Percentiles rank a stretch among this genome's conserved stretches.
Evolutionary conservation across 2,888 invertebrate species (phyloP).

Genomic region (Yponomeuta sedellus): DNA sequence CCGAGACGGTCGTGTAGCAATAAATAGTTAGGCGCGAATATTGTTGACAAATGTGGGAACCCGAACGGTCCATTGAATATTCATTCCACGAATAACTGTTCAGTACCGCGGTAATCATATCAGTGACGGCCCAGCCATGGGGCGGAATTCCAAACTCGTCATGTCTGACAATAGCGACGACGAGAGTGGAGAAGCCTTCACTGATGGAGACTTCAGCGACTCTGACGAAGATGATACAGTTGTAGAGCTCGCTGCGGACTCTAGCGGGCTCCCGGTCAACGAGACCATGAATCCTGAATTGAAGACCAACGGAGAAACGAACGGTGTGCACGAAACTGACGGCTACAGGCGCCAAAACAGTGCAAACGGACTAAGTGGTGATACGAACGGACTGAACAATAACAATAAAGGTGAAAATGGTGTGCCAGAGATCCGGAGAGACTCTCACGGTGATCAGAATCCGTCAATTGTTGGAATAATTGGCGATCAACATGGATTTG

Average conservation of each 20-base stretch:
- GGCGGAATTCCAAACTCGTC: conserved; percentile 46
- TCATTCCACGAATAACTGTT: conserved; percentile 40
- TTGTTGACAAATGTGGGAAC: conserved; percentile 46
- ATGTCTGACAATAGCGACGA: conserved; percentile 62
- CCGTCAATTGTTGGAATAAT: conserved; percentile 72
- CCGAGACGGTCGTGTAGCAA: conserved; percentile 32
- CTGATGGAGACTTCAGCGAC: conserved; percentile 65
- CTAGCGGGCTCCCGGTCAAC: conserved; percentile 40
- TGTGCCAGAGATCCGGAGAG: conserved; percentile 40
- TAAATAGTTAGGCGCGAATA: conserved; percentile 27
- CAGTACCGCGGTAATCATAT: conserved; percentile 27
- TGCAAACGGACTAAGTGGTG: conserved; percentile 29
- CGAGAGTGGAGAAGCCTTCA: conserved; percentile 64
- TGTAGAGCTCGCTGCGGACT: conserved; percentile 35
- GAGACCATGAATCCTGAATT: conserved; percentile 48
- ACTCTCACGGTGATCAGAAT: conserved; percentile 61
- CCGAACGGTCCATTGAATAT: conserved; percentile 36
- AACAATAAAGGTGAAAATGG: conserved; percentile 29
- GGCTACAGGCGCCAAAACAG: conserved; percentile 14
- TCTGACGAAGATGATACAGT: conserved; percentile 58
- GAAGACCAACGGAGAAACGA: conserved; percentile 34
- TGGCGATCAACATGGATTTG: conserved; percentile 71
- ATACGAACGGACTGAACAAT: conserved; percentile 37
- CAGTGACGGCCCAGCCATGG: conserved; percentile 44
- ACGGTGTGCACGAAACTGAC: conserved; percentile 4